Evolutionary conservation across 1,140 invertebrate species (phyloP), one percentile per base, ranked within the genome.

Genomic region (Heliconius melpomene): DNA sequence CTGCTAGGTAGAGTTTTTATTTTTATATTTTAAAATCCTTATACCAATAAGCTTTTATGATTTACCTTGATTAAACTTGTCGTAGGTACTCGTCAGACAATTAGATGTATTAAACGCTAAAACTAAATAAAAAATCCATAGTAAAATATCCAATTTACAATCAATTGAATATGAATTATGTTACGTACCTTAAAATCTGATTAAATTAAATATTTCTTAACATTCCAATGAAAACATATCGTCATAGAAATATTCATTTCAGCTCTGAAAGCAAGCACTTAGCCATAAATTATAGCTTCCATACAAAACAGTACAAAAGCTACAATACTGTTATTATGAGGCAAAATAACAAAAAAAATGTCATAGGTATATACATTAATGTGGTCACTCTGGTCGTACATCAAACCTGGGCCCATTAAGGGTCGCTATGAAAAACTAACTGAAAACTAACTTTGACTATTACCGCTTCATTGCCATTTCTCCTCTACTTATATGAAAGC

Each of bases 391-490:
- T 23, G 72, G 66, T 72, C 83, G 79, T 90, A 87, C 80, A 88
- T 89, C 87, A 89, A 87, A 88, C 77, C 77, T 80, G 83, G 70
- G 77, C 78, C 85, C 85, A 88, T 87, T 87, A 88, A 72, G 79
- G 79, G 78, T 70, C 57, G 72, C 85, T 83, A 88, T 86, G 86
- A 87, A 88, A 87, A 88, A 86, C 84, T 83, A 88, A 88, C 87
- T 87, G 82, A 86, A 88, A 89, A 86, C 88, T 87, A 89, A 86
- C 88, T 90, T 89, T 82, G 76, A 79, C 87, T 87, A 90, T 90
- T 88, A 88, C 83, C 79, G 80, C 73, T 76, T 76, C 79, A 77
- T 81, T 80, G 73, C 83, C 52, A 79, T 80, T 77, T 74, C 66
- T 23, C 76, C 66, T 74, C 74, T 32, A 77, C 70, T 60, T 77